phyloP scores from a whole-genome alignment of 2,113 vertebrate genomes.

The Stegastes partitus region DNA sequence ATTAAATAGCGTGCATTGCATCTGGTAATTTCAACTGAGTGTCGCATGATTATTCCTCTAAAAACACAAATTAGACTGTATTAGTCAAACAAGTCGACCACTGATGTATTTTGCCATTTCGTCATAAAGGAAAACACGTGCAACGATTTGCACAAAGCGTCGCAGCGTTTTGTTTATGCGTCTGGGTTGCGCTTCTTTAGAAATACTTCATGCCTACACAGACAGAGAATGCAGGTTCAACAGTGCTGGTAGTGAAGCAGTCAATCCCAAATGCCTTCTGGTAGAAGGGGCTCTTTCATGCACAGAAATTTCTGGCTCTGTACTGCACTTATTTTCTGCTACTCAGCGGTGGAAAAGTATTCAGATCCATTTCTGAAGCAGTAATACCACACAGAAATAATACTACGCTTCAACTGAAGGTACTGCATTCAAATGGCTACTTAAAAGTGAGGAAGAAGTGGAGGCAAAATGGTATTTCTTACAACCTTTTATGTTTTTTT shows the following conservation, averaged over 20 bases:
- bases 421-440: not conserved
- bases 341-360: not conserved
- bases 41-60: conserved; percentile 48
- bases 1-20: conserved; percentile 68
- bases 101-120: conserved; percentile 16
- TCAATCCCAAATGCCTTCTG: conserved; percentile 54
- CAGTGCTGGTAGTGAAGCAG: conserved; percentile 43
- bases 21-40: conserved; percentile 52
- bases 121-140: conserved; percentile 6
- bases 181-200: conserved; percentile 30
- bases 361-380: not conserved
- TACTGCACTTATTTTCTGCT: not conserved
- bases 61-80: conserved; percentile 58
- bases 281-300: conserved; percentile 52
- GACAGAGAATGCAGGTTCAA: conserved; percentile 59
- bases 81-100: conserved; percentile 30
- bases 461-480: not conserved
- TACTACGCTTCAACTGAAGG: not conserved
- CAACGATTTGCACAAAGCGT: conserved; percentile 12
- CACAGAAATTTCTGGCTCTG: conserved; percentile 11
- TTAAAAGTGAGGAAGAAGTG: not conserved
- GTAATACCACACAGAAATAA: not conserved
- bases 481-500: not conserved
- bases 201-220: conserved; percentile 62
- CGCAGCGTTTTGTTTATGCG: conserved; percentile 18